A percentile compares a stretch with the other conserved stretches of the same genome.
Evolutionary conservation across 2,797 vertebrate genomes (phyloP).

Genomic region (Pitangus sulphuratus): DNA sequence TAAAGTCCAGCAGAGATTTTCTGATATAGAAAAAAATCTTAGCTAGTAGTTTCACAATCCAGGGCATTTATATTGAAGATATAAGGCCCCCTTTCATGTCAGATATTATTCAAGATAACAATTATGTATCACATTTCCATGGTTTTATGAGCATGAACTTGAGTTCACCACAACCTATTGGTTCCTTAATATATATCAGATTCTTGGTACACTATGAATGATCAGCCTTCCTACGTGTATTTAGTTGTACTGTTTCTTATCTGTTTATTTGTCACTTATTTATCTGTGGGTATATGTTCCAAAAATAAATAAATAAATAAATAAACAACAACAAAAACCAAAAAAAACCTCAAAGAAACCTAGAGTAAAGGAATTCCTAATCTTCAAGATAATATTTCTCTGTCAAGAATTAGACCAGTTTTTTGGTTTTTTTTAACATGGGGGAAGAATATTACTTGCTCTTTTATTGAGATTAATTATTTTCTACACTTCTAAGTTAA

Average conservation of each 20-base stretch:
- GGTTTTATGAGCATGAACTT: neutral
- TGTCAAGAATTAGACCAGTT: neutral
- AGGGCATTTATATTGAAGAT: neutral
- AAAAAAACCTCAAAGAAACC: neutral
- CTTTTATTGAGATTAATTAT: neutral
- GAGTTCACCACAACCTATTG: neutral
- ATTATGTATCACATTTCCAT: neutral
- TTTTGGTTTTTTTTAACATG: neutral
- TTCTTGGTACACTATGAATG: neutral
- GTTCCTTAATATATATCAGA: neutral
- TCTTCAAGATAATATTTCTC: neutral
- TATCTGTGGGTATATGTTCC: neutral
- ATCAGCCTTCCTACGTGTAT: fast-evolving
- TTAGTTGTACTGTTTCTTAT: neutral
- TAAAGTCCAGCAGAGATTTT: neutral
- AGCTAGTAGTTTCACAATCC: neutral
- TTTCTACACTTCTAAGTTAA: neutral
- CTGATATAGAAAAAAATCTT: neutral
- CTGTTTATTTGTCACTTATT: neutral
- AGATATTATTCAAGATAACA: neutral
- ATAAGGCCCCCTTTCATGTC: neutral
- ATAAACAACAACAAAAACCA: neutral
- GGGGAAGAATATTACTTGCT: neutral
- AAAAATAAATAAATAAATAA: neutral
- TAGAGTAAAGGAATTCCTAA: neutral